Evolutionary conservation across 1,140 invertebrate species (phyloP), one percentile per base, ranked within the genome.

Genomic region (Orchestia grillus): DNA sequence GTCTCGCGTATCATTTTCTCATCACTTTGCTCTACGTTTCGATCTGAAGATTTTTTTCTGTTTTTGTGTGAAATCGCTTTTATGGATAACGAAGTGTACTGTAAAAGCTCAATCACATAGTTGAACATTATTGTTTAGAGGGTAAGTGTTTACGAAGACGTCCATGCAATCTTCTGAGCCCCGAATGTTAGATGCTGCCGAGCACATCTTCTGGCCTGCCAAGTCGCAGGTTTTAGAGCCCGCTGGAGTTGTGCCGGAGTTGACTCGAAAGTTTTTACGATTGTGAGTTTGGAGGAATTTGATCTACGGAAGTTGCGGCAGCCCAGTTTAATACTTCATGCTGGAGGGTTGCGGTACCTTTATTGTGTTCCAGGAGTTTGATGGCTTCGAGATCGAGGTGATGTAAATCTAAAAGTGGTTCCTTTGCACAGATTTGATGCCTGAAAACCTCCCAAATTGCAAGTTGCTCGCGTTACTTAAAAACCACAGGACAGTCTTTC

Each of bases 241-340:
- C 44, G 41, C 11, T 45, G 36, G 44, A 94, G 92, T 47, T 94
- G 92, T 28, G 62, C 44, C 92, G 92, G 8, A 45, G 92, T 94
- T 94, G 92, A 94, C 44, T 47, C 36, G 44, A 94, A 94, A 94
- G 92, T 94, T 94, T 94, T 94, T 94, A 94, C 92, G 92, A 94
- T 94, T 45, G 92, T 15, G 44, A 94, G 44, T 94, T 94, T n/a
- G 44, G 92, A 45, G 44, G 88, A 91, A 91, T 91, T 91, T 91
- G 88, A 91, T 91, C 88, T 91, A 28, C 41, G 15, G 44, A 91
- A 91, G 88, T 91, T 91, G 88, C 88, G 41, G 44, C 36, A 42
- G 44, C 41, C 88, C 41, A 8, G 88, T 91, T 91, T 91, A 91
- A 91, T 91, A 91, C 88, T 91, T 91, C 88, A 91, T 91, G 88